Evolutionary conservation across 2,113 vertebrate genomes (phyloP), one percentile per base, ranked within the genome.

Genomic region (Malurus cyaneus): DNA sequence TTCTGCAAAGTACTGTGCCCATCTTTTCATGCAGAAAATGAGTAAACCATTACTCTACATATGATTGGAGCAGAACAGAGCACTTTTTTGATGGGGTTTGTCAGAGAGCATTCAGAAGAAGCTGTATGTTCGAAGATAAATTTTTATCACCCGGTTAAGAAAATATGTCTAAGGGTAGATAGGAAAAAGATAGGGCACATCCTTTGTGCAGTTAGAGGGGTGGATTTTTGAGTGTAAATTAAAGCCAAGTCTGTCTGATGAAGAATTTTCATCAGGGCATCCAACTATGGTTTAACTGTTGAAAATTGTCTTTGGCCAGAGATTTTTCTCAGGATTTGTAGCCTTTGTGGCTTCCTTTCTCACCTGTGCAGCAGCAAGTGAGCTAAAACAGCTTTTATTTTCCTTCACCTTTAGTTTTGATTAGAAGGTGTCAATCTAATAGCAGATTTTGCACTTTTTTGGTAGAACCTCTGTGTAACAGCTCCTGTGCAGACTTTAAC

Each of bases 21-120:
- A 94, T 71, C 86, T 96, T 92, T 92, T 96, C 96, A 96, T 94
- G 96, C 95, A 94, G 96, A 96, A 96, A 96, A 96, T 96, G 95
- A 96, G 77, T 88, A 96, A 96, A 95, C 88, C 92, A 84, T 96
- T 94, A 93, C 80, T 95, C 88, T 49, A 90, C 86, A 91, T 96
- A 42, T 88, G 96, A 95, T 91, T 83, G 86, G 88, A 96, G 92
- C 96, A 96, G 86, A 96, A 86, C 95, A 36, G 70, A 95, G 21
- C 86, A 71, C 42, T 95, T 93, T 93, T 90, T 69, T 92, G 94
- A 95, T 96, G 83, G 88, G 80, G 91, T 93, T 96, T 96, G 80
- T 95, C 96, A 93, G 96, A 70, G 64, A 83, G 95, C 91, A 4
- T 93, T 94, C 76, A 95, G 92, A 83, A 86, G 95, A 60, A 91